A percentile compares a stretch with the other conserved stretches of the same genome.
phyloP scores from a whole-genome alignment of 2,113 vertebrate genomes.

The Mirza zaza region DNA sequence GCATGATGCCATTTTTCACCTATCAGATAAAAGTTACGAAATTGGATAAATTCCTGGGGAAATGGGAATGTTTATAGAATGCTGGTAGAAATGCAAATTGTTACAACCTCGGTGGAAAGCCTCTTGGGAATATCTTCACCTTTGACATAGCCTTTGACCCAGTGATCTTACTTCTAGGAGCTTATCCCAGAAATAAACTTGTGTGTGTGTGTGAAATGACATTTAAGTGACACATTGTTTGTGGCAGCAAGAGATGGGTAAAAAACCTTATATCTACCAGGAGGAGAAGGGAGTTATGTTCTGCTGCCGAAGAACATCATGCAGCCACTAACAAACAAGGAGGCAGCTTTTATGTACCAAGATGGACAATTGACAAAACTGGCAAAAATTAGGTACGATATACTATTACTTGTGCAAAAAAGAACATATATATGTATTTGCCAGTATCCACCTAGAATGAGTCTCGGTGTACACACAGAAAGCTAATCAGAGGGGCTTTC shows the following conservation, averaged over 20 bases:
- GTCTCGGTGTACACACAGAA: neutral
- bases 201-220: neutral
- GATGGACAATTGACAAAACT: neutral
- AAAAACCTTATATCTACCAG: neutral
- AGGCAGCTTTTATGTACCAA: neutral
- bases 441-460: neutral
- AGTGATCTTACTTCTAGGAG: neutral
- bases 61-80: neutral
- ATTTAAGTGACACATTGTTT: neutral
- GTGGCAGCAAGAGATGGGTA: neutral
- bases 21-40: neutral
- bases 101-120: neutral
- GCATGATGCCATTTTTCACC: neutral
- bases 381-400: neutral
- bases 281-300: neutral
- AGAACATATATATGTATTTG: neutral
- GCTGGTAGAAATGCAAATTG: neutral
- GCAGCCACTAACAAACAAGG: neutral
- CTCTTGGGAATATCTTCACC: neutral
- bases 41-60: neutral
- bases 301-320: neutral
- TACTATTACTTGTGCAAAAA: neutral
- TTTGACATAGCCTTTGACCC: neutral
- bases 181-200: neutral
- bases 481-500: neutral